Conservation (phyloP, 2,888 invertebrate species). For the Notodonta ziczac region DNA sequence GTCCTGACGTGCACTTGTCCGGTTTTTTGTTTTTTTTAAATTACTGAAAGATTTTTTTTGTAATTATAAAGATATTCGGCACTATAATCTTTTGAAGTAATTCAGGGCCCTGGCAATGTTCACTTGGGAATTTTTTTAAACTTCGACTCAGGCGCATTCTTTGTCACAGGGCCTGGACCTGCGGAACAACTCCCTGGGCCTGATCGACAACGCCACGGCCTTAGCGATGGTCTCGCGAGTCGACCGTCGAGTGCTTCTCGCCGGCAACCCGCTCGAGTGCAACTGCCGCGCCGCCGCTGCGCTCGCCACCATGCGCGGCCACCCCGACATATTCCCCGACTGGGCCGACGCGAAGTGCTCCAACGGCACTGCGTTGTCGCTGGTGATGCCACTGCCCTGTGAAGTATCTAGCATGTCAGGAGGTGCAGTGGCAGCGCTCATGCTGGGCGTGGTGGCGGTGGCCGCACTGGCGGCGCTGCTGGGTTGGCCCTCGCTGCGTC, state of each 20-base stretch:
- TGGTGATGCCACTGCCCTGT: background rate
- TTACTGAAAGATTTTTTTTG: too few species aligned
- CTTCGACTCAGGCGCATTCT: too few species aligned
- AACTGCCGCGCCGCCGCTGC: conserved; percentile 67
- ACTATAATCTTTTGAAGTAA: too few species aligned
- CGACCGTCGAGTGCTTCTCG: background rate
- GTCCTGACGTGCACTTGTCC: too few species aligned
- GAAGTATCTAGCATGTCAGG: background rate
- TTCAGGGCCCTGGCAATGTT: too few species aligned
- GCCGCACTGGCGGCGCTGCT: too few species aligned
- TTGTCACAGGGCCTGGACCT: background rate
- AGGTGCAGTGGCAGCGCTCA: background rate
- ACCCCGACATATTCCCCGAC: background rate
- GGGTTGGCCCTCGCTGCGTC: too few species aligned
- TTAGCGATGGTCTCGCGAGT: background rate
- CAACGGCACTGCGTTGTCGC: background rate
- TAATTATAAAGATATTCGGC: too few species aligned
- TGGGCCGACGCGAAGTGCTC: background rate
- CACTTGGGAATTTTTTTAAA: too few species aligned
- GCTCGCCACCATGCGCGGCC: conserved; percentile 1
- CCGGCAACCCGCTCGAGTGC: background rate
- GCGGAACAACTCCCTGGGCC: background rate
- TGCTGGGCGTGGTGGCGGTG: too few species aligned
- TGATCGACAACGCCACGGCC: background rate
- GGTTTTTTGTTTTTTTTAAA: too few species aligned